phyloP scores from a whole-genome alignment of 2,113 vertebrate genomes.

The Gavia stellata region DNA sequence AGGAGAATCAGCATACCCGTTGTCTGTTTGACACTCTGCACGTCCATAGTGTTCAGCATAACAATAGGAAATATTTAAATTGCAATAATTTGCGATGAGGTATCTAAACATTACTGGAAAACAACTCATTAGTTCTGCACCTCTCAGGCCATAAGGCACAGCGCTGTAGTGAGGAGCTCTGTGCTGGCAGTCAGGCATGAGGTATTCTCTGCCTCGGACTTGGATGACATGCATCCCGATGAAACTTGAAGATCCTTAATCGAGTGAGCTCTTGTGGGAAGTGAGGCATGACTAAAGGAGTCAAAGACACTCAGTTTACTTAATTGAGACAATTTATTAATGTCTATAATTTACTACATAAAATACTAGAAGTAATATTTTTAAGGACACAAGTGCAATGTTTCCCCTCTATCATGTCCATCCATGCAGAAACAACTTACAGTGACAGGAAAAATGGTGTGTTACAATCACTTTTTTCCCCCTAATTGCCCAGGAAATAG shows the following conservation, averaged over 20 bases:
- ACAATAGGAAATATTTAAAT: not conserved
- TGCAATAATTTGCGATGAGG: not conserved
- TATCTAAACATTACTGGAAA: not conserved
- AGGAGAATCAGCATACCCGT: not conserved
- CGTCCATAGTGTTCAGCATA: not conserved
- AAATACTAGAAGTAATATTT: not conserved
- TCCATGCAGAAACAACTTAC: not conserved
- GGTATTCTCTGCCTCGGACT: fast-evolving
- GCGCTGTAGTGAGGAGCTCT: not conserved
- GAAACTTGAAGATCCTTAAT: not conserved
- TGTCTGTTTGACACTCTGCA: not conserved
- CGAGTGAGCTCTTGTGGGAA: not conserved
- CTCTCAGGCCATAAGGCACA: fast-evolving
- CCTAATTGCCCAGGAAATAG: not conserved
- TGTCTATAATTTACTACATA: not conserved
- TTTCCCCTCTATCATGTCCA: not conserved
- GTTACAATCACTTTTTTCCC: not conserved
- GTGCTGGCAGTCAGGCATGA: not conserved
- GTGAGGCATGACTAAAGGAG: not conserved
- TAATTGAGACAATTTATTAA: not conserved
- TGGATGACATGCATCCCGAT: not conserved
- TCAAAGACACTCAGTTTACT: not conserved
- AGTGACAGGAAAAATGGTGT: not conserved
- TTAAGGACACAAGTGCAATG: not conserved
- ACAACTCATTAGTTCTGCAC: not conserved